Conservation (phyloP, 1,140 invertebrate genomes). For the Bombus impatiens region DNA sequence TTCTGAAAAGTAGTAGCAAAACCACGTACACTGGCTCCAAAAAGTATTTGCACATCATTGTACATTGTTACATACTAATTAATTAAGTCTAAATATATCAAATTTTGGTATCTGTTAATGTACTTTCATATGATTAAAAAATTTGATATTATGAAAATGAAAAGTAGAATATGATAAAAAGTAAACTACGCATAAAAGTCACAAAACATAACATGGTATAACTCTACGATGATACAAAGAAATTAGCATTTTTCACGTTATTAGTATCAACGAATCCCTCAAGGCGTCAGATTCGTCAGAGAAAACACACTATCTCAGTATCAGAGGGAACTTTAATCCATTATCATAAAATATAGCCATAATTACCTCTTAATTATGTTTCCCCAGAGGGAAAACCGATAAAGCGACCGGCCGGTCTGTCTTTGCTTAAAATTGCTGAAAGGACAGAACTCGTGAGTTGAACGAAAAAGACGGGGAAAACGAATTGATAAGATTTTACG, state of each 20-base stretch:
- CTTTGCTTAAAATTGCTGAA: not conserved
- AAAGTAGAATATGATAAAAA: too few species aligned
- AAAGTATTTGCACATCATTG: too few species aligned
- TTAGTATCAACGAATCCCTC: not conserved
- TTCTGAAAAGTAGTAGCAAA: too few species aligned
- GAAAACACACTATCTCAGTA: not conserved
- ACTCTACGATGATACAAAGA: not conserved
- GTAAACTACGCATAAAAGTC: too few species aligned
- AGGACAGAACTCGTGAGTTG: not conserved
- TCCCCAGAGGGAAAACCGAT: slow-evolving; percentile 7
- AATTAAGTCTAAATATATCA: too few species aligned
- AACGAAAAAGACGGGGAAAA: too few species aligned
- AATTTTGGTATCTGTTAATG: too few species aligned
- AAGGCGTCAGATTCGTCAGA: not conserved
- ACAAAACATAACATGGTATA: not conserved
- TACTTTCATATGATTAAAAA: too few species aligned
- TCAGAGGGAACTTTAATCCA: not conserved
- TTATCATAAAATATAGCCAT: slow-evolving; percentile 32
- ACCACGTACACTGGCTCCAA: too few species aligned
- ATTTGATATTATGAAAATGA: too few species aligned
- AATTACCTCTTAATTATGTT: slow-evolving; percentile 52
- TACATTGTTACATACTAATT: too few species aligned
- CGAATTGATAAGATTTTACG: slow-evolving; percentile 60
- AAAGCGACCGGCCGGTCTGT: slow-evolving; percentile 11
- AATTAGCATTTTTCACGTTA: not conserved